phyloP scores from a whole-genome alignment of 2,888 invertebrate genomes.

The Panopea generosa region DNA sequence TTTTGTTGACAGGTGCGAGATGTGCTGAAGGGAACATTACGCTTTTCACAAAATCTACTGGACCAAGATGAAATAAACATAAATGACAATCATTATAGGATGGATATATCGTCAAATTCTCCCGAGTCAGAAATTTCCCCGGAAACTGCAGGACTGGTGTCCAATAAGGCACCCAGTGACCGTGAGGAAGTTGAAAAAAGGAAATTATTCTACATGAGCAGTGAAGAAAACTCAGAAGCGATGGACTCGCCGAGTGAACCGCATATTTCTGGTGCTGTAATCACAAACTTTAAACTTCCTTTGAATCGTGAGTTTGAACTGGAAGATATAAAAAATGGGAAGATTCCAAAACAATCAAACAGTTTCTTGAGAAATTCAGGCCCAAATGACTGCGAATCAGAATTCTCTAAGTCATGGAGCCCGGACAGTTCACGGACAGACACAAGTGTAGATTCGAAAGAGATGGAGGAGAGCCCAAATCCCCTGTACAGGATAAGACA shows the following conservation, averaged over 20 bases:
- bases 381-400: constrained; percentile 52
- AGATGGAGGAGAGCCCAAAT: constrained; percentile 64
- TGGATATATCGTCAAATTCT: constrained; percentile 58
- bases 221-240: constrained; percentile 77
- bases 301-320: constrained; percentile 43
- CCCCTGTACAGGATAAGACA: constrained; percentile 62
- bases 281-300: constrained; percentile 42
- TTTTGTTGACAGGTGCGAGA: constrained; percentile 84
- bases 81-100: constrained; percentile 76
- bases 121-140: constrained; percentile 62
- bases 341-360: constrained; percentile 7
- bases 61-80: constrained; percentile 78
- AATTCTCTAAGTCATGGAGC: constrained; percentile 55
- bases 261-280: constrained; percentile 13
- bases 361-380: constrained; percentile 15
- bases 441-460: constrained; percentile 36
- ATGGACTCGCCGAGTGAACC: constrained; percentile 69
- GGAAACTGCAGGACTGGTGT: neutral
- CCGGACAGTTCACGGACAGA: constrained; percentile 41
- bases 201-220: constrained; percentile 78
- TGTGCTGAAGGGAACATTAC: constrained; percentile 82
- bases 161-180: constrained; percentile 3
- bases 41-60: constrained; percentile 77
- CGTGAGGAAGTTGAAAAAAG: constrained; percentile 55
- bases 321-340: constrained; percentile 43